phyloP scores from a whole-genome alignment of 2,113 vertebrate species.

The Myotis davidii region DNA sequence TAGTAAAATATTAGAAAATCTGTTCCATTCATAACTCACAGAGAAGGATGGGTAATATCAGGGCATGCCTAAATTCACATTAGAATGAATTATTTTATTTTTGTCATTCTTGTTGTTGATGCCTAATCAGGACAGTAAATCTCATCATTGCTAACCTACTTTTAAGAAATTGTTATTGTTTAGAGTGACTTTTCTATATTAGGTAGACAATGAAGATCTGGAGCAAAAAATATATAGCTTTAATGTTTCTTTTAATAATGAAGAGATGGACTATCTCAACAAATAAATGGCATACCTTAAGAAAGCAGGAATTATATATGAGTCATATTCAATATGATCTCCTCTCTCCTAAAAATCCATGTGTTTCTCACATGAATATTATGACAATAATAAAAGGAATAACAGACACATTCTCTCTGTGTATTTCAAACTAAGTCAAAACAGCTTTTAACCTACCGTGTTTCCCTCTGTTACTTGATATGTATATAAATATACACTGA shows the following conservation, averaged over 20 bases:
- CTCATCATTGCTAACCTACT: neutral
- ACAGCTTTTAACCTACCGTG: neutral
- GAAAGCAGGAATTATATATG: neutral
- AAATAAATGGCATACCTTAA: neutral
- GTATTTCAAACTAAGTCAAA: neutral
- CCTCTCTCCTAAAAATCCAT: neutral
- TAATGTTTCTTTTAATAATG: constrained; percentile 4
- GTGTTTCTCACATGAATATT: neutral
- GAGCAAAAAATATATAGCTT: neutral
- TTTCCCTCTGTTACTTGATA: neutral
- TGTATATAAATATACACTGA: neutral
- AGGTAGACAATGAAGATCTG: neutral
- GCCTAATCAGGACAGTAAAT: neutral
- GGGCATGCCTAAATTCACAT: neutral
- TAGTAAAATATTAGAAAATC: neutral
- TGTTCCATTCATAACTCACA: neutral
- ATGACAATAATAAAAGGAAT: neutral
- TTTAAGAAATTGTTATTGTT: neutral
- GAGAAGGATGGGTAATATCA: neutral
- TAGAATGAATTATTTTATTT: neutral
- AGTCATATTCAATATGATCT: neutral
- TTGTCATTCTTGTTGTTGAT: neutral
- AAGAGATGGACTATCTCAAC: neutral
- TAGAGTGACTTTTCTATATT: neutral
- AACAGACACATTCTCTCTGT: neutral